phyloP scores from a whole-genome alignment of 2,888 invertebrate species.

The Ophion slaviceki region DNA sequence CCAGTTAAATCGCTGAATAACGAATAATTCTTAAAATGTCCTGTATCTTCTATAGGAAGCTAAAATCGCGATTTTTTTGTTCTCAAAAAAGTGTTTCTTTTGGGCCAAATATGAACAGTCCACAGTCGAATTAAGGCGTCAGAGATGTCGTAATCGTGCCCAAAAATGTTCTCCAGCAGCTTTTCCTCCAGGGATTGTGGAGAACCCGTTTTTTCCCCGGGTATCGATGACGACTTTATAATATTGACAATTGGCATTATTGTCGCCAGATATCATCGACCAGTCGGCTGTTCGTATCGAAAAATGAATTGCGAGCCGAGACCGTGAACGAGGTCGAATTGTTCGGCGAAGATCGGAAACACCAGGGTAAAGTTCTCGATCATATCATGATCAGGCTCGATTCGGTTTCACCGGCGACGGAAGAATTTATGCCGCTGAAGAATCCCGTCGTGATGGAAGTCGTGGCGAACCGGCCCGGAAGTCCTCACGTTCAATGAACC shows the following conservation, averaged over 20 bases:
- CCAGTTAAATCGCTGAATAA: too few relatives aligned
- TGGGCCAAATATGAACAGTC: too few relatives aligned
- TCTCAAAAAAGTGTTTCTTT: too few relatives aligned
- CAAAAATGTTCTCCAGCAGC: too few relatives aligned
- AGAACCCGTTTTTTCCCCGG: not conserved
- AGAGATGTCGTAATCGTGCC: too few relatives aligned
- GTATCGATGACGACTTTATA: not conserved
- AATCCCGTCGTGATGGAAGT: slow-evolving; percentile 62
- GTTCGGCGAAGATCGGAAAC: slow-evolving; percentile 64
- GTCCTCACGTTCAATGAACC: slow-evolving; percentile 31
- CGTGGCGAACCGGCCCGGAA: slow-evolving; percentile 48
- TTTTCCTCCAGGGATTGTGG: not conserved
- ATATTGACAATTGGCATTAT: not conserved
- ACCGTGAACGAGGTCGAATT: slow-evolving; percentile 72
- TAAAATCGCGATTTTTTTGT: too few relatives aligned
- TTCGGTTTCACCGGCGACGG: slow-evolving; percentile 67
- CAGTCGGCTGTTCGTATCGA: slow-evolving; percentile 67
- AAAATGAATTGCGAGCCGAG: slow-evolving; percentile 67
- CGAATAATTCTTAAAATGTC: too few relatives aligned
- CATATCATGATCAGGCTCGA: slow-evolving; percentile 68
- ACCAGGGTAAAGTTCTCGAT: slow-evolving; percentile 70
- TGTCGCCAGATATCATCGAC: slow-evolving; percentile 69
- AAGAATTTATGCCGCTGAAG: slow-evolving; percentile 59
- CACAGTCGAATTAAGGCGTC: too few relatives aligned
- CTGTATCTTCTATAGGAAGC: too few relatives aligned